These are phyloP conservation scores for Harmothoe impar DNA, from an alignment of 2,888 invertebrate genomes.

Conservation along the genomic window DNA sequence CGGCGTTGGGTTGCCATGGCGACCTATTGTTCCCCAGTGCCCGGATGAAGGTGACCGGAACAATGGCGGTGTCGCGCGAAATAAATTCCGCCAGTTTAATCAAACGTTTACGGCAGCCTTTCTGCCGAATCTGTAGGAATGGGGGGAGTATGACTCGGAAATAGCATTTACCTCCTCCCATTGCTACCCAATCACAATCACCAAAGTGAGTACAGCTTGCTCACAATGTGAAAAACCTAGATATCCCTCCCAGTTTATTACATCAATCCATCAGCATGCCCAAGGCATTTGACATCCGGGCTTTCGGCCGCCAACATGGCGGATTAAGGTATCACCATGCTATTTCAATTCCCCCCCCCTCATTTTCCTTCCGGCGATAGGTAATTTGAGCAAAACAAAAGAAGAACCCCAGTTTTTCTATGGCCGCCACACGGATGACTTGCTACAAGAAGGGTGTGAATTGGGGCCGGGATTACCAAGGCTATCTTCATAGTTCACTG, in stretches of 20 bases:
- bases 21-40: conserved; percentile 44
- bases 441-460: too few species aligned
- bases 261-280: conserved; percentile 28
- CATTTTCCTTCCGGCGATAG: conserved; percentile 35
- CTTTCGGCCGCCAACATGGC: conserved; percentile 36
- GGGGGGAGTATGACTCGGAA: neutral
- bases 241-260: neutral
- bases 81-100: conserved; percentile 55
- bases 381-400: conserved; percentile 34
- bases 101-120: neutral
- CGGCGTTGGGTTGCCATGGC: conserved; percentile 51
- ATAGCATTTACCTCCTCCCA: neutral
- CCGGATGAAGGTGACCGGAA: conserved; percentile 15
- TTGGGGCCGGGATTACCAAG: too few species aligned
- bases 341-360: conserved; percentile 52
- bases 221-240: neutral
- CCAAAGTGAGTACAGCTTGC: neutral
- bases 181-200: neutral
- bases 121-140: neutral
- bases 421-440: too few species aligned
- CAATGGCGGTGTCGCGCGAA: conserved; percentile 33
- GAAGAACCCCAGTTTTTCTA: neutral
- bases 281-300: conserved; percentile 28
- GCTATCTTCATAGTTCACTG: too few species aligned
- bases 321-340: conserved; percentile 59